Base-by-base conservation (phyloP, 2,888 invertebrate genomes). In the Xanthia togata region DNA sequence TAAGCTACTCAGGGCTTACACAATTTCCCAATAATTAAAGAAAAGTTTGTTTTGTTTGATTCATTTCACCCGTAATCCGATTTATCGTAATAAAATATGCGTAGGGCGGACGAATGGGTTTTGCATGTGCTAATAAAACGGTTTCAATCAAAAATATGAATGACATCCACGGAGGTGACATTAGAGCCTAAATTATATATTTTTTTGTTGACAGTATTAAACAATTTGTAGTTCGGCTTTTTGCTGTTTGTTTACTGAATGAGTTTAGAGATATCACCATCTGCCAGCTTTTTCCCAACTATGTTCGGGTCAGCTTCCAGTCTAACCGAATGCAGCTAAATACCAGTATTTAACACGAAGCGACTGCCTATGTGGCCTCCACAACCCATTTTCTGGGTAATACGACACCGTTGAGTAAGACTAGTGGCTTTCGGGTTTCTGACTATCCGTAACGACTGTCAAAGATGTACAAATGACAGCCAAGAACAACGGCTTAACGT, bases 21-120 rank as follows among this genome's bases (percentile, higher is more conserved):
- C 26, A 44, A 59, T 64, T 41, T 62, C 31, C 6, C n/a, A 53
- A 38, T 71, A 53, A 72, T 38, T 26, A 57, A 76, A 64, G 68
- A 74, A 20, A 55, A 72, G 55, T 75, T 78, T 73, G 6, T 73
- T 60, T 87, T 87, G 59, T 81, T 80, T 85, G 73, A 62, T 87
- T 87, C 59, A 82, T 80, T 86, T 87, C 68, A 77, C 67, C 75
- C 79, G 81, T 86, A 81, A 85, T 82, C 81, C 74, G 81, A 82
- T 90, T 87, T 76, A 82, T 83, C 80, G 78, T 83, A 70, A 86
- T 89, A 85, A 89, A 89, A 89, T 91, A 90, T 90, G 88, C 89
- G 88, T 89, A 79, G 70, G 72, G 53, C 77, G 73, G 73, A 71
- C 73, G 84, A 87, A 86, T 88, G 79, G 73, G 78, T 75, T 82